Evolutionary conservation across 2,797 vertebrate genomes (phyloP).

Genomic region (Sebastes kiyomatsui): DNA sequence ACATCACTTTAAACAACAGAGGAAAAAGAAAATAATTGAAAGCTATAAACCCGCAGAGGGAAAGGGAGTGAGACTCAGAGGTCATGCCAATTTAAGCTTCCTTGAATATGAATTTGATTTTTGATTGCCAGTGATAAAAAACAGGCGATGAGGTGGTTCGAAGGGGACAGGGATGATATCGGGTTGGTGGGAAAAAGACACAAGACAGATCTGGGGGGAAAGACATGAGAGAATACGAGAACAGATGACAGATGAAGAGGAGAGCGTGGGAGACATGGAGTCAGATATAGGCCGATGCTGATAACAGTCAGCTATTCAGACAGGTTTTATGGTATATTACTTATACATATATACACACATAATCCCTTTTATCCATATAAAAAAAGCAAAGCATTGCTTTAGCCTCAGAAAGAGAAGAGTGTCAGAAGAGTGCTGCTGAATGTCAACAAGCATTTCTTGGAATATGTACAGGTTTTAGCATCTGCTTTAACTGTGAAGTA

Average conservation of each 20-base stretch:
- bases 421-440: not conserved
- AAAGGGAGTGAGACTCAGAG: constrained; percentile 5
- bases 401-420: not conserved
- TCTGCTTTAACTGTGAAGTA: not conserved
- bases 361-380: no score
- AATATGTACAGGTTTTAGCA: not conserved
- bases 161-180: not conserved
- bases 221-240: constrained; percentile 14
- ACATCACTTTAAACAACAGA: constrained; percentile 39
- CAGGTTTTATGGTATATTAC: not conserved
- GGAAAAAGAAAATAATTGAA: constrained; percentile 53
- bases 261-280: constrained; percentile 12
- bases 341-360: not conserved
- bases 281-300: not conserved
- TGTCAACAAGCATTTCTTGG: not conserved
- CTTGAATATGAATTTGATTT: constrained; percentile 50
- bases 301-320: not conserved
- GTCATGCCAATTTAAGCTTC: constrained; percentile 46
- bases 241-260: constrained; percentile 26
- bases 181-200: constrained; percentile 28
- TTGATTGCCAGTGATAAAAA: constrained; percentile 21
- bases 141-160: constrained; percentile 9
- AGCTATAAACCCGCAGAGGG: constrained; percentile 17
- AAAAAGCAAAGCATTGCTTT: not conserved
- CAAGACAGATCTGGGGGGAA: constrained; percentile 15